phyloP scores from a whole-genome alignment of 2,113 vertebrate species.

The Heterotis niloticus region DNA sequence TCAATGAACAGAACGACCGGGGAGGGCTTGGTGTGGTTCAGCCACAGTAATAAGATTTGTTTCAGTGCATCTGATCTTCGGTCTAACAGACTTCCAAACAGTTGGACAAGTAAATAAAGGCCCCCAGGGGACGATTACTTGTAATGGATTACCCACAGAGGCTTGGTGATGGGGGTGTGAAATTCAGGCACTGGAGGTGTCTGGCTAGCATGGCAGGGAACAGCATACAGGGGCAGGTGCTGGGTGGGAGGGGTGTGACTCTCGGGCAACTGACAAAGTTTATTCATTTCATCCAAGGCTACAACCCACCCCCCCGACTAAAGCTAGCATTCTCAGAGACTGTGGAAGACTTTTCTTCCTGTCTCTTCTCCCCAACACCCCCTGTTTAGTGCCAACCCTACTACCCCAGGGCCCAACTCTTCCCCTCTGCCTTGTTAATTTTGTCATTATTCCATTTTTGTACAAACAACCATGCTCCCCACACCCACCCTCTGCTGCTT shows the following conservation, averaged over 20 bases:
- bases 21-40: slow-evolving; percentile 68
- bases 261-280: slow-evolving; percentile 45
- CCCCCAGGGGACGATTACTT: slow-evolving; percentile 67
- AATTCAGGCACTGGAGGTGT: slow-evolving; percentile 67
- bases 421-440: not conserved
- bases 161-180: slow-evolving; percentile 66
- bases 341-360: not conserved
- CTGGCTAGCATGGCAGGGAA: slow-evolving; percentile 52
- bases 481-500: not conserved
- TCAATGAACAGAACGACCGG: slow-evolving; percentile 54
- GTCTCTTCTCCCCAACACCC: not conserved
- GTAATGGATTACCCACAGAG: slow-evolving; percentile 77
- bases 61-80: slow-evolving; percentile 77
- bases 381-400: not conserved
- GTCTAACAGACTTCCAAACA: slow-evolving; percentile 81
- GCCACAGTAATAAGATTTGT: slow-evolving; percentile 80
- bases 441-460: not conserved
- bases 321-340: slow-evolving; percentile 13
- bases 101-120: slow-evolving; percentile 85
- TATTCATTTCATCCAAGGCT: slow-evolving; percentile 59
- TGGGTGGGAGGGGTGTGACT: not conserved
- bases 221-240: slow-evolving; percentile 42
- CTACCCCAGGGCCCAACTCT: not conserved
- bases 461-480: not conserved
- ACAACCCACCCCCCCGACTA: slow-evolving; percentile 36